Percentiles rank a stretch among this genome's conserved stretches.
These are phyloP conservation scores for Meliscaeva auricollis DNA, from an alignment of 2,888 invertebrate species.

Conservation along the genomic window DNA sequence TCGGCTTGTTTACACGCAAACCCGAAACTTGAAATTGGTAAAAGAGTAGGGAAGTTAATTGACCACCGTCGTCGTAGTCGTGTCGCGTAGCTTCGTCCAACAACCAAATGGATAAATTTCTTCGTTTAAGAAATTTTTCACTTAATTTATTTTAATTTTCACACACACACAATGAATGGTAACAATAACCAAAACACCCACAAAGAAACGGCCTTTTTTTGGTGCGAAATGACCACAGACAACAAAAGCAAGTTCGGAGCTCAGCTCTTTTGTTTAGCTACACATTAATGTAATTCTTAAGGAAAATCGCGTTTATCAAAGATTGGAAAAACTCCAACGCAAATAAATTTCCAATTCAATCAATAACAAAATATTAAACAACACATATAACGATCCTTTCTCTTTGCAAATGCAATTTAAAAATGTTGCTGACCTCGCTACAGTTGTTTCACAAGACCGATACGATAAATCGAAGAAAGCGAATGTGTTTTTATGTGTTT, in stretches of 20 bases:
- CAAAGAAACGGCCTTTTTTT: constrained; percentile 24
- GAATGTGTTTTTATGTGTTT: constrained; percentile 58
- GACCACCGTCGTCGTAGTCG: constrained; percentile 36
- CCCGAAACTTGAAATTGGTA: constrained; percentile 16
- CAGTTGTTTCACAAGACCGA: constrained; percentile 73
- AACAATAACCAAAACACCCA: constrained; percentile 55
- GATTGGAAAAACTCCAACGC: constrained; percentile 57
- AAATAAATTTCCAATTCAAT: constrained; percentile 46
- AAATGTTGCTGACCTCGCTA: constrained; percentile 74
- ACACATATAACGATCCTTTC: constrained; percentile 65
- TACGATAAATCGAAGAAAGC: constrained; percentile 69
- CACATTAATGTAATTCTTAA: constrained; percentile 38
- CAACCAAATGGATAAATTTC: constrained; percentile 30
- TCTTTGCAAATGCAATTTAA: constrained; percentile 68
- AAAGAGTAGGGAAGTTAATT: constrained; percentile 42
- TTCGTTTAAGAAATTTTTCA: constrained; percentile 55
- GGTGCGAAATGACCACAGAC: constrained; percentile 65
- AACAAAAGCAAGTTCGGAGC: constrained; percentile 63
- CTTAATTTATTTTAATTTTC: constrained; percentile 45
- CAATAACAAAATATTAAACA: constrained; percentile 48
- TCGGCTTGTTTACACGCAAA: constrained; percentile 24
- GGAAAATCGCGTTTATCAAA: constrained; percentile 23
- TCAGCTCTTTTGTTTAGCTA: constrained; percentile 72
- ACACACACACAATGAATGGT: constrained; percentile 31
- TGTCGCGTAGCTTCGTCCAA: too few relatives aligned